A percentile compares a stretch with the other conserved stretches of the same genome.
Evolutionary conservation across 2,113 vertebrate species (phyloP).

Genomic region (Crocuta crocuta): DNA sequence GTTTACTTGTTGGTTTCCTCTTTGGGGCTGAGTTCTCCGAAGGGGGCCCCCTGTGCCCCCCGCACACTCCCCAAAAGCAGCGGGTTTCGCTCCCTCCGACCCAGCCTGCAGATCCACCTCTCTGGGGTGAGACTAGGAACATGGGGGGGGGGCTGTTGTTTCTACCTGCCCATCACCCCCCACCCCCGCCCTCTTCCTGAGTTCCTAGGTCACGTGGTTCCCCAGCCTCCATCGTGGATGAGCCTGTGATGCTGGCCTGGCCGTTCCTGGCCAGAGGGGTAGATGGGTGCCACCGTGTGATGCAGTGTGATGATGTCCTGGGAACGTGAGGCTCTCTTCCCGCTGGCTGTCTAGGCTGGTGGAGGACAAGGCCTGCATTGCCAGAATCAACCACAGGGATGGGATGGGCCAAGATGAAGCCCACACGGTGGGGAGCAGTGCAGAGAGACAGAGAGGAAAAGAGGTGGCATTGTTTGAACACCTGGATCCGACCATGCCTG

Average conservation of each 20-base stretch:
- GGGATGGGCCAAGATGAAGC: not conserved
- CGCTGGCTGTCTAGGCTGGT: not conserved
- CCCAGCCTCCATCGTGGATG: not conserved
- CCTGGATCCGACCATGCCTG: not conserved
- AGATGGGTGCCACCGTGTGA: not conserved
- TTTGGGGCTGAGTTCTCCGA: not conserved
- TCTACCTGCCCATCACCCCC: not conserved
- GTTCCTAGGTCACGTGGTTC: not conserved
- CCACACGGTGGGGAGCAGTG: not conserved
- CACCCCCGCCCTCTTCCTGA: not conserved
- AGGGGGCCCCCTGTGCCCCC: not conserved
- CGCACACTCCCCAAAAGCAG: not conserved
- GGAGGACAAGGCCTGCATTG: not conserved
- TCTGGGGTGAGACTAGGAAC: not conserved
- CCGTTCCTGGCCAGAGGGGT: not conserved
- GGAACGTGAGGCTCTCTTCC: not conserved
- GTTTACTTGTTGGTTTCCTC: not conserved
- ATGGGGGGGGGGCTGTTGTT: not conserved
- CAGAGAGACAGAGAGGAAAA: not conserved
- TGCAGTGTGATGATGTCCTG: not conserved
- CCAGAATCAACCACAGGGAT: not conserved
- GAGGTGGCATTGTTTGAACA: not conserved
- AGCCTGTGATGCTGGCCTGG: not conserved
- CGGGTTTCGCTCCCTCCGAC: accelerated
- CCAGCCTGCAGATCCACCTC: accelerated